A percentile compares a stretch with the other conserved stretches of the same genome.
Evolutionary conservation across 2,888 invertebrate species (phyloP).

Genomic region (Empis livida): DNA sequence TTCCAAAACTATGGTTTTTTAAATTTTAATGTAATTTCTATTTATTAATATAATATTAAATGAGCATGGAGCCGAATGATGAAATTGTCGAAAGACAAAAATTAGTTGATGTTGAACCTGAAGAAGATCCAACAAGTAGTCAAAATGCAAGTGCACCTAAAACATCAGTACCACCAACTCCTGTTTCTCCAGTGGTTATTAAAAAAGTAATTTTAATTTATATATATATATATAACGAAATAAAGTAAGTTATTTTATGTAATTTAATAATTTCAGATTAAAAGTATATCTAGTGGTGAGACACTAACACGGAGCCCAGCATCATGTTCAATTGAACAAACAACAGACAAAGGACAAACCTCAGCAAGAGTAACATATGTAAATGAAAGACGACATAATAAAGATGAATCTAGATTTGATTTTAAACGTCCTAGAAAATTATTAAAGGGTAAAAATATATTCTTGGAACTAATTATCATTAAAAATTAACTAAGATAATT

Average conservation of each 20-base stretch:
- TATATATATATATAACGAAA: no score
- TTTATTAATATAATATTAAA: no score
- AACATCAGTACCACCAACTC: constrained; percentile 25
- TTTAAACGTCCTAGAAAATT: constrained; percentile 33
- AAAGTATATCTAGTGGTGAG: constrained; percentile 31
- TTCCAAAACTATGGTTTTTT: no score
- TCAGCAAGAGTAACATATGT: constrained; percentile 33
- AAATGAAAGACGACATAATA: constrained; percentile 30
- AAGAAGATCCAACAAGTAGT: constrained; percentile 22
- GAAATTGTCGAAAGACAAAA: constrained; percentile 36
- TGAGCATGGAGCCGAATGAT: constrained; percentile 33
- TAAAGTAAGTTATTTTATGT: neutral
- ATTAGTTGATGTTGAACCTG: constrained; percentile 33
- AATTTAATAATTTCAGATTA: constrained; percentile 20
- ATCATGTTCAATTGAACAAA: constrained; percentile 33
- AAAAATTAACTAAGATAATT: no score
- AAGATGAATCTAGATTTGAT: constrained; percentile 30
- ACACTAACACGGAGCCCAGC: constrained; percentile 30
- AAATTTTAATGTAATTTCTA: no score
- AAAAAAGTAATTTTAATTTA: constrained; percentile 20
- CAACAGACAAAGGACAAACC: constrained; percentile 27
- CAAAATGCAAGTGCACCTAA: constrained; percentile 21
- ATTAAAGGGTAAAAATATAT: constrained; percentile 34
- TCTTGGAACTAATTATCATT: no score
- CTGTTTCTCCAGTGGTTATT: constrained; percentile 30